A percentile compares a stretch with the other conserved stretches of the same genome.
Evolutionary conservation across 1,140 invertebrate species (phyloP).

Genomic region (Ruditapes philippinarum): DNA sequence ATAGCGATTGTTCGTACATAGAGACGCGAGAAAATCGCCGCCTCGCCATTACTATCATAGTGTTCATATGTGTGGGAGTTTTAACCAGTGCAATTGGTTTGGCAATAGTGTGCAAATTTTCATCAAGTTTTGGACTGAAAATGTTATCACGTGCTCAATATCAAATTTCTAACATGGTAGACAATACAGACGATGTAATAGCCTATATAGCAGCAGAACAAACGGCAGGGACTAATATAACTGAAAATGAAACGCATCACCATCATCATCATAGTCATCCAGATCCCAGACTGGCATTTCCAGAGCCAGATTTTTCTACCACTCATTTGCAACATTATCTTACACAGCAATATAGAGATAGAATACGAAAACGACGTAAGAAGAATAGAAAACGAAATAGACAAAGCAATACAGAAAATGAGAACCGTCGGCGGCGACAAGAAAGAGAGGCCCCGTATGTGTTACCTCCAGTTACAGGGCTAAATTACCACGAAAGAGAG

Average conservation of each 20-base stretch:
- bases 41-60: slow-evolving; percentile 13
- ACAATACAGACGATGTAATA: slow-evolving; percentile 6
- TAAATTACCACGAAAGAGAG: not conserved
- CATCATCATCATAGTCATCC: not conserved
- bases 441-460: slow-evolving; percentile 10
- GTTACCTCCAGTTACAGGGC: not conserved
- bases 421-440: not conserved
- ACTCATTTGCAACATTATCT: slow-evolving; percentile 27
- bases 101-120: slow-evolving; percentile 22
- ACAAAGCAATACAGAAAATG: not conserved
- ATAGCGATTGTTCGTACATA: slow-evolving; percentile 25
- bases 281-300: slow-evolving; percentile 23
- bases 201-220: slow-evolving; percentile 6
- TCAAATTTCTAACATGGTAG: slow-evolving; percentile 11
- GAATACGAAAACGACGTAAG: slow-evolving; percentile 29
- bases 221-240: not conserved
- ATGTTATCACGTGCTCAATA: slow-evolving; percentile 25
- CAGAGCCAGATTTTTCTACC: not conserved
- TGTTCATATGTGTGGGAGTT: slow-evolving; percentile 33
- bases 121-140: slow-evolving; percentile 31
- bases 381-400: slow-evolving; percentile 16
- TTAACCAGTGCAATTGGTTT: slow-evolving; percentile 40
- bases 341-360: slow-evolving; percentile 53
- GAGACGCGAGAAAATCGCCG: not conserved
- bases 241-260: not conserved